Conservation (phyloP, 2,888 invertebrate species). For the Phaedon cochleariae region DNA sequence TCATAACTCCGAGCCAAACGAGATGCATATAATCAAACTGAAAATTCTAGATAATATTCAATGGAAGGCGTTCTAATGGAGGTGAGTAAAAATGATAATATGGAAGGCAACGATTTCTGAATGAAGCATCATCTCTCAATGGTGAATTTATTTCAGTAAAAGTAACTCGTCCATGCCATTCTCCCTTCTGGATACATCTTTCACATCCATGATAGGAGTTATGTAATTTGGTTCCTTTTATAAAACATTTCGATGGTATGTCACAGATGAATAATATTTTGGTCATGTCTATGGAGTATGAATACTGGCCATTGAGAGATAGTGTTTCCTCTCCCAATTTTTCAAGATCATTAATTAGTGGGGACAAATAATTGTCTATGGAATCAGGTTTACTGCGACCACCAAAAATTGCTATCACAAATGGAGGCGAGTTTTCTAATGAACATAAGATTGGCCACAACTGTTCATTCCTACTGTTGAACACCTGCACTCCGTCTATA, state of each 20-base stretch:
- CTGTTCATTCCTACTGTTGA: too few species aligned
- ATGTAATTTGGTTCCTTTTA: background rate
- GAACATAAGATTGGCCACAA: too few species aligned
- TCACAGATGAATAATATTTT: background rate
- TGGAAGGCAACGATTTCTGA: background rate
- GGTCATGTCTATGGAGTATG: background rate
- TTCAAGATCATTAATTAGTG: too few species aligned
- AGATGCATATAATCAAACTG: background rate
- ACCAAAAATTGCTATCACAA: too few species aligned
- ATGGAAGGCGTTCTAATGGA: background rate
- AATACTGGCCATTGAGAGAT: background rate
- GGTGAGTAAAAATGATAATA: background rate
- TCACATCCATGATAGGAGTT: background rate
- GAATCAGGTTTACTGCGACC: too few species aligned
- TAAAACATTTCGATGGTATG: background rate
- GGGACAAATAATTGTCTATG: too few species aligned
- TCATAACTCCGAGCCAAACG: background rate
- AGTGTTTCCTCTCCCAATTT: too few species aligned
- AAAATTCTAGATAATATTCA: background rate
- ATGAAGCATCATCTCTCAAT: background rate
- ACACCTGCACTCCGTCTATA: too few species aligned
- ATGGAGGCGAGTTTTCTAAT: too few species aligned
- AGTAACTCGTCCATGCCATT: background rate
- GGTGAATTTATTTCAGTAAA: background rate
- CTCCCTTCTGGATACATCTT: background rate